Evolutionary conservation across 2,113 vertebrate genomes (phyloP).

Genomic region (Anseranas semipalmata): DNA sequence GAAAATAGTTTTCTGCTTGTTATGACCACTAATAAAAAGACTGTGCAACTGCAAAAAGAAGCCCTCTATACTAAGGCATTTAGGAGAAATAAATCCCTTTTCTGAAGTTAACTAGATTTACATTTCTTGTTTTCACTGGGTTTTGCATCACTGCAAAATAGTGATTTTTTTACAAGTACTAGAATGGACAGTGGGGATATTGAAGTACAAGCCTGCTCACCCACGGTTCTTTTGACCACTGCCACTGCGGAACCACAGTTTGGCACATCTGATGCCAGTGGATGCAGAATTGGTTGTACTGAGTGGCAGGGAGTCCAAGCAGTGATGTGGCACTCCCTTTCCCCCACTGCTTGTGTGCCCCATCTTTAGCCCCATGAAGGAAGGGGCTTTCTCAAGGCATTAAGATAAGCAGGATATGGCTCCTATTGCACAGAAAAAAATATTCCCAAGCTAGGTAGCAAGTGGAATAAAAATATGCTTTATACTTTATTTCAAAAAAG

Average conservation of each 20-base stretch:
- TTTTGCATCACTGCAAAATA: not conserved
- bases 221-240: accelerated
- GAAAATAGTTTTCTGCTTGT: slow-evolving; percentile 22
- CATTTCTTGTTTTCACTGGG: not conserved
- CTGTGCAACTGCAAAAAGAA: not conserved
- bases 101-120: not conserved
- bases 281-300: not conserved
- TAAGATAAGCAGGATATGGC: not conserved
- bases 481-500: not conserved
- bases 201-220: not conserved
- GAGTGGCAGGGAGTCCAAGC: not conserved
- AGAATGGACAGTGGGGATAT: not conserved
- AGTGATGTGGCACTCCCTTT: not conserved
- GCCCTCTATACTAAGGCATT: not conserved
- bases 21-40: not conserved
- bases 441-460: not conserved
- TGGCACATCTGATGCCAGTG: not conserved
- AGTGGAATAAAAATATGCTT: not conserved
- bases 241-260: not conserved
- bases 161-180: not conserved
- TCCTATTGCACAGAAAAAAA: not conserved
- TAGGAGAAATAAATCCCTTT: not conserved
- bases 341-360: accelerated
- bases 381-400: not conserved
- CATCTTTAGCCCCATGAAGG: not conserved